These are phyloP conservation scores for Erithacus rubecula DNA, from an alignment of 2,797 vertebrate genomes.

Conservation along the genomic window DNA sequence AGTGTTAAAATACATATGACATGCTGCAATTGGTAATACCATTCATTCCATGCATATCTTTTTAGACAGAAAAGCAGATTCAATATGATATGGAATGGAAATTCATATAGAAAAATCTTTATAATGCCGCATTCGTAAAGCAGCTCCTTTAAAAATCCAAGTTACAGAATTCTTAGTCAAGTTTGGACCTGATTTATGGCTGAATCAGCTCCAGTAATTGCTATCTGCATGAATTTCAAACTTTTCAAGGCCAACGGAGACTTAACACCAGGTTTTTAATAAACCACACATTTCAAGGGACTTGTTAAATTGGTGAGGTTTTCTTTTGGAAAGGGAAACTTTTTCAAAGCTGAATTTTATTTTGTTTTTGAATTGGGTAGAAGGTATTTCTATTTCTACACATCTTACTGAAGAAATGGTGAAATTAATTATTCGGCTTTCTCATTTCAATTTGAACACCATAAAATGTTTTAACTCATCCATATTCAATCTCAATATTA, in stretches of 20 bases:
- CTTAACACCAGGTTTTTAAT: not conserved
- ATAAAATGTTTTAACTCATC: not conserved
- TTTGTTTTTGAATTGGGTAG: not conserved
- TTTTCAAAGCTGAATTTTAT: not conserved
- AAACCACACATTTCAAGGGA: not conserved
- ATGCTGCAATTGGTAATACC: not conserved
- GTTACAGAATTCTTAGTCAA: not conserved
- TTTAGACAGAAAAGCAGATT: not conserved
- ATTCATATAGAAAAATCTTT: not conserved
- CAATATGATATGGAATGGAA: not conserved
- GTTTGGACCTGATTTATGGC: not conserved
- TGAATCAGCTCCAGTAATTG: slow-evolving; percentile 11
- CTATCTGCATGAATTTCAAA: not conserved
- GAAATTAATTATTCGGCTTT: not conserved
- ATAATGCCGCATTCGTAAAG: not conserved
- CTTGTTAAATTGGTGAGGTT: not conserved
- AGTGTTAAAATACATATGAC: not conserved
- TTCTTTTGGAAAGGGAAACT: not conserved
- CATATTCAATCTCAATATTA: not conserved
- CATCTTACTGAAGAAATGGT: not conserved
- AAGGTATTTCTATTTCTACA: not conserved
- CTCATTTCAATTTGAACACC: not conserved
- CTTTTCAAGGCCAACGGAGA: not conserved
- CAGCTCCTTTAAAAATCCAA: not conserved
- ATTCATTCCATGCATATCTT: not conserved